Evolutionary conservation across 2,888 invertebrate genomes (phyloP).

Genomic region (Dolichomitus sp.): DNA sequence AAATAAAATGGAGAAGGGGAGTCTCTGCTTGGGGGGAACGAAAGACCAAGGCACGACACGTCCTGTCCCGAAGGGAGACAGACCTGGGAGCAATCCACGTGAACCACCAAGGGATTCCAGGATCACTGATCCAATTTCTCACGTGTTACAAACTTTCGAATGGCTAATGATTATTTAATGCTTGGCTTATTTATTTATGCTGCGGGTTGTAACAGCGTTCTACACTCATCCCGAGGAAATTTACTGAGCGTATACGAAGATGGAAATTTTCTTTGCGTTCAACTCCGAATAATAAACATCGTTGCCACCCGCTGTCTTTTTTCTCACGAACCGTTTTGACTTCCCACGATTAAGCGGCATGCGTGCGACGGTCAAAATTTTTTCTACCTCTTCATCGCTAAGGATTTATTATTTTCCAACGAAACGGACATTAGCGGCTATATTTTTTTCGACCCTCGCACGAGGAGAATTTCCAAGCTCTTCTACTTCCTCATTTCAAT

Average conservation of each 20-base stretch:
- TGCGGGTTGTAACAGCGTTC: slow-evolving; percentile 52
- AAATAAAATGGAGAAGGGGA: slow-evolving; percentile 39
- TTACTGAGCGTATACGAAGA: slow-evolving; percentile 23
- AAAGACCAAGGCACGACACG: slow-evolving; percentile 44
- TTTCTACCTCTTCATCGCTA: slow-evolving; percentile 5
- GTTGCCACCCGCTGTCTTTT: slow-evolving; percentile 51
- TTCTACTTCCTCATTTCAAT: slow-evolving; percentile 73
- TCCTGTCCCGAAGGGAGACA: slow-evolving; percentile 50
- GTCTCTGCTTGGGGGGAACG: background rate
- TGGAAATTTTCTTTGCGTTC: slow-evolving; percentile 19
- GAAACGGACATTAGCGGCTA: slow-evolving; percentile 52
- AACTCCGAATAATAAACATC: slow-evolving; percentile 59
- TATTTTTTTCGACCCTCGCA: slow-evolving; percentile 64
- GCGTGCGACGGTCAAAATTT: slow-evolving; percentile 52
- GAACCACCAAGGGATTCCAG: slow-evolving; percentile 26
- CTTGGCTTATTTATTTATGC: slow-evolving; percentile 61
- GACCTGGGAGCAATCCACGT: slow-evolving; percentile 45
- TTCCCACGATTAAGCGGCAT: slow-evolving; percentile 63
- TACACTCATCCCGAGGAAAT: slow-evolving; percentile 46
- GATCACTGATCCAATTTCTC: slow-evolving; percentile 56
- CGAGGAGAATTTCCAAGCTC: background rate
- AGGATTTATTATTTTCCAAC: slow-evolving; percentile 14
- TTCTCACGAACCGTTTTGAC: slow-evolving; percentile 63
- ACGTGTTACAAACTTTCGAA: slow-evolving; percentile 42
- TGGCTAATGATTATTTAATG: slow-evolving; percentile 55